Conservation (phyloP, 2,888 invertebrate species). For the Anthrax anthrax region DNA sequence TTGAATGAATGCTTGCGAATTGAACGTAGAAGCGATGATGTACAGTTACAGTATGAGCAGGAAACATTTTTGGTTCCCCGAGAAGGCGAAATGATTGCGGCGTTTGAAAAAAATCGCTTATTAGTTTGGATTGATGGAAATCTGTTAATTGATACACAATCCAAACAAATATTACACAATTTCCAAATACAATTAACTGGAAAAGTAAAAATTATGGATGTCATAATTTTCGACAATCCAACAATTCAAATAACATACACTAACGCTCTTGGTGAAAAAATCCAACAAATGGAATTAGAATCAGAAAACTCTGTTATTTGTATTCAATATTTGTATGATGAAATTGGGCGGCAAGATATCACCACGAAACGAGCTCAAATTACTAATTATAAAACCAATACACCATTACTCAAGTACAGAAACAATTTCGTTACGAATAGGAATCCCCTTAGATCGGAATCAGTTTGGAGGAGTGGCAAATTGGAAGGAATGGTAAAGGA, state of each 20-base stretch:
- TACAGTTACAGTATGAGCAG: too few relatives aligned
- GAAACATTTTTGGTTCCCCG: too few relatives aligned
- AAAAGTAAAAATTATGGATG: background rate
- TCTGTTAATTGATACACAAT: constrained; percentile 4
- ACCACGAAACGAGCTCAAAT: constrained; percentile 3
- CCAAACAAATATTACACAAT: too few relatives aligned
- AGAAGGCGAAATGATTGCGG: constrained; percentile 2
- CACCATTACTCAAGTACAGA: background rate
- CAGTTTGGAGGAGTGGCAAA: constrained; percentile 6
- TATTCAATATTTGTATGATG: constrained; percentile 7
- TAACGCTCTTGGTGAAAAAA: constrained; percentile 5
- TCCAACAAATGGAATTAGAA: constrained; percentile 5
- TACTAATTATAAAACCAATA: too few relatives aligned
- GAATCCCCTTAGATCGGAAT: background rate
- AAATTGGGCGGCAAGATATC: constrained; percentile 6
- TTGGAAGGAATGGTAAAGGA: constrained; percentile 1
- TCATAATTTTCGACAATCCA: constrained; percentile 5
- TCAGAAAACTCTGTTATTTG: constrained; percentile 1
- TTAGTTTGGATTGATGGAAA: constrained; percentile 8
- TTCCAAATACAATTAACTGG: background rate
- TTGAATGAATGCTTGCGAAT: too few relatives aligned
- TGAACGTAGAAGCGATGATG: too few relatives aligned
- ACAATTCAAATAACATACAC: constrained; percentile 1
- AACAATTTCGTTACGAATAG: constrained; percentile 4
- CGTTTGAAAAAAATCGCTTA: constrained; percentile 1